phyloP scores from a whole-genome alignment of 1,140 invertebrate species.

The Drusus annulatus region DNA sequence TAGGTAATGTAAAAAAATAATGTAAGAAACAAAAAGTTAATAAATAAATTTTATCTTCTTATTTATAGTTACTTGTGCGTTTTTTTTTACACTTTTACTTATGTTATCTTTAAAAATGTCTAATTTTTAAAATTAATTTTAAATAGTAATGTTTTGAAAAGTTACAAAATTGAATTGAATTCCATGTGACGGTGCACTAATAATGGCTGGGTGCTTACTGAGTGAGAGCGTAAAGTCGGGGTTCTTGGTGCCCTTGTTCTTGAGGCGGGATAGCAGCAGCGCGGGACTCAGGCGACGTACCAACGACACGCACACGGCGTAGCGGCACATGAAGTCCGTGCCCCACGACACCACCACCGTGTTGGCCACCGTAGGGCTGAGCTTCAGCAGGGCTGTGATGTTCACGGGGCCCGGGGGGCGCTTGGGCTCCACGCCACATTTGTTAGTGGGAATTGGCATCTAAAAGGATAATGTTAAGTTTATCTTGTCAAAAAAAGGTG shows the following conservation, averaged over 20 bases:
- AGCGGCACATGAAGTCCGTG: conserved; percentile 83
- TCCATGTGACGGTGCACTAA: too few species aligned
- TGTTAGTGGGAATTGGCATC: conserved; percentile 95
- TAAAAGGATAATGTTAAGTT: conserved; percentile 62
- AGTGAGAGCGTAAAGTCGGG: conserved; percentile 86
- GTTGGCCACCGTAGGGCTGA: conserved; percentile 86
- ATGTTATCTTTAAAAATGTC: too few species aligned
- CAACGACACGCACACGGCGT: conserved; percentile 83
- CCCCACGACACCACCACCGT: conserved; percentile 85
- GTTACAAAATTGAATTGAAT: too few species aligned
- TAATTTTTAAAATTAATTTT: too few species aligned
- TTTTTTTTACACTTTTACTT: too few species aligned
- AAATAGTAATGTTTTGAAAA: too few species aligned
- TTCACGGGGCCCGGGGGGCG: conserved; percentile 92
- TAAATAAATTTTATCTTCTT: too few species aligned
- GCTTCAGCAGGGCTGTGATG: conserved; percentile 87
- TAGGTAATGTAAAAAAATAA: too few species aligned
- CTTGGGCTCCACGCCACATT: conserved; percentile 93
- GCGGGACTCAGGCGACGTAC: conserved; percentile 85
- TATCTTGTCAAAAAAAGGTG: neutral
- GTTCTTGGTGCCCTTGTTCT: conserved; percentile 84
- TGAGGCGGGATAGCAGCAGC: conserved; percentile 83
- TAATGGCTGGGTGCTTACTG: conserved; percentile 74
- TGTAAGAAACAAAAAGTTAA: too few species aligned
- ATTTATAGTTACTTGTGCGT: too few species aligned